Percentiles rank a stretch among this genome's conserved stretches.
These are phyloP conservation scores for Druon quercuslanigerum DNA, from an alignment of 1,140 invertebrate genomes.

Conservation along the genomic window DNA sequence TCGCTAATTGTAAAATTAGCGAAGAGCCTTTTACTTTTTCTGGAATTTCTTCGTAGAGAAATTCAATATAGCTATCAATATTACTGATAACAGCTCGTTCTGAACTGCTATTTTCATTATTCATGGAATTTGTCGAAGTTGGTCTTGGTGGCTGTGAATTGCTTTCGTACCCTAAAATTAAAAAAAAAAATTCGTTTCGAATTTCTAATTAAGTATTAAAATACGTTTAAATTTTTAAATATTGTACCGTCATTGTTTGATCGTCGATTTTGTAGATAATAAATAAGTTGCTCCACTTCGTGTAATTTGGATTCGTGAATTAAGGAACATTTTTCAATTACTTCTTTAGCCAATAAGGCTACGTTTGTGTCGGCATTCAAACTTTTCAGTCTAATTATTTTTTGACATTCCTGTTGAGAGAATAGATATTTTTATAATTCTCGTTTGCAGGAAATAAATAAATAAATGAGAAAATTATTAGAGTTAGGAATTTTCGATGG, in stretches of 20 bases:
- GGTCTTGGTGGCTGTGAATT: slow-evolving; percentile 62
- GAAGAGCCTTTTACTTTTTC: slow-evolving; percentile 96
- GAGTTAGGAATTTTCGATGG: not conserved
- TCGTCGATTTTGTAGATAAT: slow-evolving; percentile 91
- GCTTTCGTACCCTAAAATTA: slow-evolving; percentile 56
- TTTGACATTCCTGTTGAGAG: slow-evolving; percentile 82
- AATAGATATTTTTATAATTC: slow-evolving; percentile 33
- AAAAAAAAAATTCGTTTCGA: not conserved
- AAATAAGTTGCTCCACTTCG: slow-evolving; percentile 94
- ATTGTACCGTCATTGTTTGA: slow-evolving; percentile 68
- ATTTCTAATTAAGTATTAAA: not conserved
- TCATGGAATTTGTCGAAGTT: slow-evolving; percentile 66
- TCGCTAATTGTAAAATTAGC: slow-evolving; percentile 91
- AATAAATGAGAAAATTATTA: not conserved
- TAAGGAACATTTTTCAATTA: slow-evolving; percentile 91
- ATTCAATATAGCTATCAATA: slow-evolving; percentile 95
- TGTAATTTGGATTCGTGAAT: slow-evolving; percentile 89
- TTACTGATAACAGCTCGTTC: slow-evolving; percentile 85
- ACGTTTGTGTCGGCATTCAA: slow-evolving; percentile 89
- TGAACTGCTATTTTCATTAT: slow-evolving; percentile 60
- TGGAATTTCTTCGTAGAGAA: slow-evolving; percentile 96
- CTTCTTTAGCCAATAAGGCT: slow-evolving; percentile 86
- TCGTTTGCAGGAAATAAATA: not conserved
- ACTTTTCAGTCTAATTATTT: slow-evolving; percentile 90
- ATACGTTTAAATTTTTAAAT: slow-evolving; percentile 21